Conservation (phyloP, 2,797 vertebrate species). For the Acanthornis magna region DNA sequence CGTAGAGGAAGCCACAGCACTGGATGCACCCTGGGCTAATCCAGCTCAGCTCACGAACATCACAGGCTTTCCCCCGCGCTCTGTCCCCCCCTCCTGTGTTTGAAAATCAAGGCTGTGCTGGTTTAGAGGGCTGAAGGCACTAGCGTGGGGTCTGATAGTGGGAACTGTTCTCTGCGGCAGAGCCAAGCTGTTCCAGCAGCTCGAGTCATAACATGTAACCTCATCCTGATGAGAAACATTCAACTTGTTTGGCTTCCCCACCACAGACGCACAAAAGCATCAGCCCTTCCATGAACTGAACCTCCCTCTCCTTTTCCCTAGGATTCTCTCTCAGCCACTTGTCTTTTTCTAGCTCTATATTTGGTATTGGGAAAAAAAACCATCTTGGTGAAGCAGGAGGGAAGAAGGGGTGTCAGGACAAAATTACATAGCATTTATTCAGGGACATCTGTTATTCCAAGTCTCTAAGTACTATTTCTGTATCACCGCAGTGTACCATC, state of each 20-base stretch:
- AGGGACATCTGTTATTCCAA: conserved; percentile 62
- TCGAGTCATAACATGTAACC: background rate
- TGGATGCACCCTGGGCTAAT: background rate
- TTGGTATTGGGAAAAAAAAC: background rate
- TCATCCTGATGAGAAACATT: background rate
- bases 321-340: background rate
- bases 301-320: background rate
- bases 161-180: background rate
- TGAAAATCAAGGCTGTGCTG: background rate
- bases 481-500: conserved; percentile 3
- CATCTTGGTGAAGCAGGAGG: conserved; percentile 33
- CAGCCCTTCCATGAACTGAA: background rate
- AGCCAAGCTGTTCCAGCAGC: background rate
- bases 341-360: conserved; percentile 34
- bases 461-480: conserved; percentile 57
- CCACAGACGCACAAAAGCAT: background rate
- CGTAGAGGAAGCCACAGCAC: background rate
- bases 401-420: conserved; percentile 59
- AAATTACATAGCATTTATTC: conserved; percentile 66
- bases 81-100: fast-evolving
- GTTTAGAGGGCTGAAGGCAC: background rate
- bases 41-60: background rate
- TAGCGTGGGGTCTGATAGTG: background rate
- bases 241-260: background rate
- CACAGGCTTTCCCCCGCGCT: background rate